phyloP scores from a whole-genome alignment of 2,797 vertebrate species.

The Rhabdophis nuchalis region DNA sequence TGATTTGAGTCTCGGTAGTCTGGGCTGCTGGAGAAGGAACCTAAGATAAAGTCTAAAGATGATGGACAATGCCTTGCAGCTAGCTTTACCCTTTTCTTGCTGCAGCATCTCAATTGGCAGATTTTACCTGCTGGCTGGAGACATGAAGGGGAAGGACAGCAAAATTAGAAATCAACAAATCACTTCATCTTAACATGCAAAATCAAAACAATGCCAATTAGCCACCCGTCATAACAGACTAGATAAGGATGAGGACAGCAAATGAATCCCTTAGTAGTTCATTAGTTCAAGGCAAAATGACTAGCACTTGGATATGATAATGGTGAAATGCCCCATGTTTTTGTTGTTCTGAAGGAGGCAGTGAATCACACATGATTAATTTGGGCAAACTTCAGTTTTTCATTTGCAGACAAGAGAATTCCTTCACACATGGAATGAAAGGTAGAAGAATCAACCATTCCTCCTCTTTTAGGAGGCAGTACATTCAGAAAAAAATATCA shows the following conservation, averaged over 20 bases:
- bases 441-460: not conserved
- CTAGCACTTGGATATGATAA: not conserved
- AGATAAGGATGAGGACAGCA: not conserved
- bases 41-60: not conserved
- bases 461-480: not conserved
- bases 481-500: not conserved
- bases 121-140: not conserved
- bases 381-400: not conserved
- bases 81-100: not conserved
- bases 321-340: not conserved
- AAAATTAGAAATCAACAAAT: not conserved
- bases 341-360: not conserved
- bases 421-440: not conserved
- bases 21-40: not conserved
- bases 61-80: not conserved
- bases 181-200: not conserved
- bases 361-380: not conserved
- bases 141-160: not conserved
- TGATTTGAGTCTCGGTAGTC: not conserved
- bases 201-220: not conserved
- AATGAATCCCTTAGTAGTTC: not conserved
- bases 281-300: not conserved
- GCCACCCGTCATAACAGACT: not conserved
- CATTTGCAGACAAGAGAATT: not conserved
- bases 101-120: not conserved